A percentile compares a stretch with the other conserved stretches of the same genome.
Evolutionary conservation across 2,888 invertebrate species (phyloP).

Genomic region (Subacronicta megacephala): DNA sequence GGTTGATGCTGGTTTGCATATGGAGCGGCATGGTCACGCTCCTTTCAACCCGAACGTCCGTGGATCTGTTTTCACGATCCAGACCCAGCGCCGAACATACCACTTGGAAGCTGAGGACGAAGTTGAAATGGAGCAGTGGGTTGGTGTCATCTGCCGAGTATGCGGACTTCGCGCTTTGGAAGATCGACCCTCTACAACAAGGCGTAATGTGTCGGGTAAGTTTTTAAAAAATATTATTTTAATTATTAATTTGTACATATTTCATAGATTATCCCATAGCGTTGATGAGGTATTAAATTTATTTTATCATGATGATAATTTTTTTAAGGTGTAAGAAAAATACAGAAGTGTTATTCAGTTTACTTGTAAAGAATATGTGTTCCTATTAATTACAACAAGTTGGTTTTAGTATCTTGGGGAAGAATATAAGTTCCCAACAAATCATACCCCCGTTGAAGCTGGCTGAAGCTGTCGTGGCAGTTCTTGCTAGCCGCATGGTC

Average conservation of each 20-base stretch:
- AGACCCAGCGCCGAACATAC: slow-evolving; percentile 96
- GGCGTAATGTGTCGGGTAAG: slow-evolving; percentile 51
- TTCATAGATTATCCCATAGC: background rate
- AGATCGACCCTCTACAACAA: slow-evolving; percentile 75
- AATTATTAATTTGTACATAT: background rate
- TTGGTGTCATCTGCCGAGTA: slow-evolving; percentile 97
- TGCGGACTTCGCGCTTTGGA: slow-evolving; percentile 95
- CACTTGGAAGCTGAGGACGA: slow-evolving; percentile 98
- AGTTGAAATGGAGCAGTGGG: slow-evolving; percentile 98
- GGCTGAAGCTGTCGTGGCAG: background rate
- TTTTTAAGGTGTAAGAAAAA: too few relatives aligned
- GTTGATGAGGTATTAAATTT: too few relatives aligned
- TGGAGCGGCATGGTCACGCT: slow-evolving; percentile 94
- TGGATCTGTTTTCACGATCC: slow-evolving; percentile 94
- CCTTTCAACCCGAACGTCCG: slow-evolving; percentile 91
- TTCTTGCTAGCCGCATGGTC: background rate
- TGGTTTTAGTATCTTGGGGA: slow-evolving; percentile 8
- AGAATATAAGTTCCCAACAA: background rate
- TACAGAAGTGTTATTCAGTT: too few relatives aligned
- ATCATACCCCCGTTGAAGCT: background rate
- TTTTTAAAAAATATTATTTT: too few relatives aligned
- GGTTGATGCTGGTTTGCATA: slow-evolving; percentile 96
- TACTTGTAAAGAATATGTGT: background rate
- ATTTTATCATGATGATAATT: too few relatives aligned
- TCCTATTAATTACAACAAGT: background rate